Evolutionary conservation across 2,797 vertebrate species (phyloP), one percentile per base, ranked within the genome.

Genomic region (Gastrophryne carolinensis): DNA sequence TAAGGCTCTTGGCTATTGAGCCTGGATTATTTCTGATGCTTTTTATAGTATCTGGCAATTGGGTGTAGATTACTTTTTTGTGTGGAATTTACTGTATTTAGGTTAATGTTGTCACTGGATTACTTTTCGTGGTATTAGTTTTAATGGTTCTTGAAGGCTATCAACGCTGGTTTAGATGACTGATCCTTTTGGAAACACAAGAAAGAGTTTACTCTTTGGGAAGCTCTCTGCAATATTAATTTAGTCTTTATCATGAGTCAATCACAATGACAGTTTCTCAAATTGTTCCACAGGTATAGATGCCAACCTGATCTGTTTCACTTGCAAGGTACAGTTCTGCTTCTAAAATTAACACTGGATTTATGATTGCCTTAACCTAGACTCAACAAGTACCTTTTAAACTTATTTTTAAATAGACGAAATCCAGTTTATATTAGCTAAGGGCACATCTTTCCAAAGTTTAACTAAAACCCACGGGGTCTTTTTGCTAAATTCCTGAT

Each of bases 1-100:
- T 63, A 73, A 73, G 26, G 49, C 71, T 64, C 64, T 54, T 63
- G 71, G 71, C 53, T 29, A 74, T 49, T 41, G 64, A 49, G 49
- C 60, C 39, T 66, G 62, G 63, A 74, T 74, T 67, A 66, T 19
- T 47, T 66, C 58, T 67, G 53, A 66, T 66, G 39, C 17, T 32
- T 58, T 74, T 67, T 74, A 50, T 74, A 34, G 39, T 39, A 53
- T 66, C 56, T 74, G 72, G 72, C 71, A 64, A 73, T 37, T 44
- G 60, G 47, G 34, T 50, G 53, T 74, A 53, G 63, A 64, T 66
- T 58, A 58, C 39, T 56, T 66, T 39, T 50, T n/a, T n/a, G n/a
- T 66, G 35, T 66, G 39, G 52, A 57, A 67, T 66, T 73, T 24
- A 49, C 61, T 69, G 37, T 56, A 64, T 39, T 73, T 27, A 27